Percentiles rank a stretch among this genome's conserved stretches.
phyloP scores from a whole-genome alignment of 2,888 invertebrate species.

The Anthrax anthrax region DNA sequence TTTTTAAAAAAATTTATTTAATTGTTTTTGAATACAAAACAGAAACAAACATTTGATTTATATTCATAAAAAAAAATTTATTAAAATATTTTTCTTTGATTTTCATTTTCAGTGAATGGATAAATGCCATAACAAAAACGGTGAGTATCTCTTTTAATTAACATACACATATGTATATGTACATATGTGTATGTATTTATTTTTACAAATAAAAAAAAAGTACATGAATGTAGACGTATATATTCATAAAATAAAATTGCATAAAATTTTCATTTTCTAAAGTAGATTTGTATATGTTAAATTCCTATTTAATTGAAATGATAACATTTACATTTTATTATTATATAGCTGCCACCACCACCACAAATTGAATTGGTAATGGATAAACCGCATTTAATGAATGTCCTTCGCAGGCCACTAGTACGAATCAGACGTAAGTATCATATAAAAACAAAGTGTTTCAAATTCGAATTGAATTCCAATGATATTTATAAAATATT shows the following conservation, averaged over 20 bases:
- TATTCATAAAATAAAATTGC: too few relatives aligned
- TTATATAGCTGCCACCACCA: conserved; percentile 50
- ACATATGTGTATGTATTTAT: too few relatives aligned
- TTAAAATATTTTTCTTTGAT: conserved; percentile 10
- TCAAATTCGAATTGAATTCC: too few relatives aligned
- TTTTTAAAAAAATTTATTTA: too few relatives aligned
- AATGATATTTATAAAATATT: too few relatives aligned
- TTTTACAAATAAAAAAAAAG: too few relatives aligned
- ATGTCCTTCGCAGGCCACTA: conserved; percentile 46
- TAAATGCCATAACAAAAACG: conserved; percentile 65
- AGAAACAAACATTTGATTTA: too few relatives aligned
- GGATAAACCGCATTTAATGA: conserved; percentile 51
- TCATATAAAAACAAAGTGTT: too few relatives aligned
- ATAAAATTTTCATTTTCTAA: too few relatives aligned
- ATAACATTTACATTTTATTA: not conserved
- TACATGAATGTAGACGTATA: too few relatives aligned
- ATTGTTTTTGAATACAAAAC: too few relatives aligned
- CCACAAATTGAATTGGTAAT: conserved; percentile 59
- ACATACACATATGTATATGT: not conserved
- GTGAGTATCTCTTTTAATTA: conserved; percentile 38
- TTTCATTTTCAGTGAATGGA: conserved; percentile 52
- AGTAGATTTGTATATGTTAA: too few relatives aligned
- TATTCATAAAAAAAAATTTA: not conserved
- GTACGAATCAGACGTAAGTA: conserved; percentile 50
- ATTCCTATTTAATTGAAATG: not conserved